Base-by-base conservation (phyloP, 1,140 invertebrate genomes). In the Sarcophaga peregrina region DNA sequence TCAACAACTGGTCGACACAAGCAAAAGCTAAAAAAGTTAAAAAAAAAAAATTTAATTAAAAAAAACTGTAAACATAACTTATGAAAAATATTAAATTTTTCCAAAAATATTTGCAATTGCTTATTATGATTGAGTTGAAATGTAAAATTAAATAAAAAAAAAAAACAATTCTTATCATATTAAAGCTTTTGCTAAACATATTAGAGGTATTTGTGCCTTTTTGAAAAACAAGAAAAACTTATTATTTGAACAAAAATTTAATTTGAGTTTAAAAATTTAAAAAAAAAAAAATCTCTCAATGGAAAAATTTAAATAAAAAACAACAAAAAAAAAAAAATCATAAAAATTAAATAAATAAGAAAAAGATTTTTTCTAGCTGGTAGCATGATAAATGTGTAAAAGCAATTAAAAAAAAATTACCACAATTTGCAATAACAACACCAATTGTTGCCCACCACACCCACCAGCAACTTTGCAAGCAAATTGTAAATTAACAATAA, bases 181-280 rank as follows among this genome's bases (percentile, higher is more conserved):
- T 54, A 82, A 54, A 82, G 9, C 50, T 20, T 45, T 48, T 82
- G 47, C 25, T 50, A 47, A 25, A 73, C 46, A 74, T 17, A 73
- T 45, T 72, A 68, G 58, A 83, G 75, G 82, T 68, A 78, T 83
- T 83, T 80, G 82, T 83, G 25, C 25, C 25, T 37, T 37, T 37
- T 37, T 37, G 1, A 4, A 15, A 47, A 81, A n/a, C 17, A 81
- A 5, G 62, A 54, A 20, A 17, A 81, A 54, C 15, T 8, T 76
- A 37, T 8, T 45, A 76, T 6, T 45, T 8, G 8, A 76, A 13
- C 37, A 76, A 75, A 46, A 47, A 4, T 47, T 15, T 47, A 47
- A 76, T 76, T 76, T 47, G 15, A 37, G 10, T 45, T 45, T 11
- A 20, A 50, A 15, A 20, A 46, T 52, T 17, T 80, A 54, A 80